Base-by-base conservation (phyloP, 2,113 vertebrate genomes). In the Mirza zaza region DNA sequence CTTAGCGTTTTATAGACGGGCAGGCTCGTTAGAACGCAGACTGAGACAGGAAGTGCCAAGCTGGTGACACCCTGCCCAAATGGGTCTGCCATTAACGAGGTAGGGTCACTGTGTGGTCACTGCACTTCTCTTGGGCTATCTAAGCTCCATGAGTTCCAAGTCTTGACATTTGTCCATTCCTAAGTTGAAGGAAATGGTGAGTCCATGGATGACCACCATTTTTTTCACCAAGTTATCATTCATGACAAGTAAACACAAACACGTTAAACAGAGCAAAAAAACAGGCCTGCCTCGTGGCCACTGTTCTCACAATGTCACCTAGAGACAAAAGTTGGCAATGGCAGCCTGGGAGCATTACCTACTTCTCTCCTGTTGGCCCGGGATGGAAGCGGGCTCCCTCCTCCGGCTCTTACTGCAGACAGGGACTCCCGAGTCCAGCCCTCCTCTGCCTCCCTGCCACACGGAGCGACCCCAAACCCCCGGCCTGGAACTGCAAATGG, bases 21-120 rank as follows among this genome's bases (percentile, higher is more conserved):
- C 5, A 18, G 1, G 6, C 48, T 3, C 4, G 39, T 79, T 55
- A 63, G 79, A 81, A 50, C 29, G 57, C 1, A 27, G 55, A 67
- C 59, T 52, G 12, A 57, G 85, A 39, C 10, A 21, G 1, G 12
- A 36, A 61, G 75, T 10, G 36, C 68, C 59, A 6, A 6, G 17
- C 13, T 9, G 59, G 61, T 11, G 76, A 9, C 6, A 1, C 65
- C 21, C 27, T 50, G 36, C 5, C 48, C 6, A 5, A 23, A 5
- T 0, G 0, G 7, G 23, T 34, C 76, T 65, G 75, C 17, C n/a
- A 4, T 5, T 42, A 65, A 32, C 1, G 18, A 63, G 0, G 10
- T 2, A 6, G 21, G 20, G 20, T 18, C 25, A 55, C 52, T 55
- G 61, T 4, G 6, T 3, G 4, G 39, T 5, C 4, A 23, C 29